Conservation (phyloP, 2,113 vertebrate genomes). For the Microtus montanus region DNA sequence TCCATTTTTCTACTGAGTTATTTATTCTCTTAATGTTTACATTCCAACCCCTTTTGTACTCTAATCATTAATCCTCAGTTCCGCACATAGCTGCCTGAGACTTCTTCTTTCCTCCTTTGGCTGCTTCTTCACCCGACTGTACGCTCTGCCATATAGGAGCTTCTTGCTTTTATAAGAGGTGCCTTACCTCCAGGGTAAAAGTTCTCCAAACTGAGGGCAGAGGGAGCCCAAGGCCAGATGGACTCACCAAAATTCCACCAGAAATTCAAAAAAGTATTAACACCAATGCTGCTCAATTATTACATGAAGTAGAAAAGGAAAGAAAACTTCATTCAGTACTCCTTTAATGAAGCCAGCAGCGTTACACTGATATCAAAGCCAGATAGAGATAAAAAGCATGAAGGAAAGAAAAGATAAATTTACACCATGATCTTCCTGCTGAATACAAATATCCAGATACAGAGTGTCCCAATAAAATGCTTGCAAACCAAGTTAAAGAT, state of each 20-base stretch:
- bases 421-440: background rate
- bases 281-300: background rate
- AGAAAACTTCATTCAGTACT: background rate
- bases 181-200: background rate
- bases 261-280: background rate
- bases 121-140: background rate
- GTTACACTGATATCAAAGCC: background rate
- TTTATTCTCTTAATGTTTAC: background rate
- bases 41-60: background rate
- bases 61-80: background rate
- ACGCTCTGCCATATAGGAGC: background rate
- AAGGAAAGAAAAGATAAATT: background rate
- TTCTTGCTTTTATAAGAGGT: background rate
- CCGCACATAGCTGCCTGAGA: background rate
- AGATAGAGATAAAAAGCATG: background rate
- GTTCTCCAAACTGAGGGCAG: background rate
- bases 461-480: background rate
- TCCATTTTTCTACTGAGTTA: background rate
- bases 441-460: background rate
- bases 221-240: background rate
- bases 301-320: background rate
- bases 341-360: background rate
- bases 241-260: background rate
- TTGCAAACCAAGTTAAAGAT: background rate
- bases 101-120: too few species aligned